These are phyloP conservation scores for Fragum sueziense DNA, from an alignment of 2,888 invertebrate genomes.

Conservation along the genomic window DNA sequence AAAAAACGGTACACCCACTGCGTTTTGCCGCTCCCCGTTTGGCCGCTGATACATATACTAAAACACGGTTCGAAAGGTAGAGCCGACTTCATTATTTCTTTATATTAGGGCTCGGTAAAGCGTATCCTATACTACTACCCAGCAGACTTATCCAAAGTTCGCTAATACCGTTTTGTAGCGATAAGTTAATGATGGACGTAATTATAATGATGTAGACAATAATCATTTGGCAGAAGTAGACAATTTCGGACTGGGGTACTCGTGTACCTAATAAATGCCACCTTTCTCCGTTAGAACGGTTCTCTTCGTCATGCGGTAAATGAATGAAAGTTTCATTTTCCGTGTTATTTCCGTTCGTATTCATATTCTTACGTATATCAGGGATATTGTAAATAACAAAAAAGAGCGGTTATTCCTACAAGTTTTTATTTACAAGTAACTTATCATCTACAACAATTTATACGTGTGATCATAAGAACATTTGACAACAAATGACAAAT, in stretches of 20 bases:
- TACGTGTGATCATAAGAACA: too few species aligned
- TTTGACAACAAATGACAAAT: too few species aligned
- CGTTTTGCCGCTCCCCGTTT: conserved; percentile 42
- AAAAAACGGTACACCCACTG: conserved; percentile 39
- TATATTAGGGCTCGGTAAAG: conserved; percentile 38
- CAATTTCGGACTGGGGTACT: conserved; percentile 45
- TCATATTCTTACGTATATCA: background rate
- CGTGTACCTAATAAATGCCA: conserved; percentile 41
- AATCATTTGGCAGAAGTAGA: conserved; percentile 51
- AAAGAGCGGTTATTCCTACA: too few species aligned
- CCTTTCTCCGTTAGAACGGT: background rate
- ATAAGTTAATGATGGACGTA: conserved; percentile 48
- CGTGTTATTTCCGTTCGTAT: background rate
- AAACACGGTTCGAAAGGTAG: conserved; percentile 33
- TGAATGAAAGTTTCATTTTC: conserved; percentile 24
- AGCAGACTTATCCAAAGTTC: too few species aligned
- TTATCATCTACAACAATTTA: too few species aligned
- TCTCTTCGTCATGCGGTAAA: conserved; percentile 11
- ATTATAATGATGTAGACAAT: conserved; percentile 48
- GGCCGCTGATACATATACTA: conserved; percentile 38
- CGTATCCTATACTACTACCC: conserved; percentile 28
- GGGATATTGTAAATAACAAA: too few species aligned
- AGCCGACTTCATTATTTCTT: conserved; percentile 40
- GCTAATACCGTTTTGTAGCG: conserved; percentile 37
- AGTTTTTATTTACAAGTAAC: too few species aligned